phyloP scores from a whole-genome alignment of 2,797 vertebrate genomes.

The Loriculus beryllinus region DNA sequence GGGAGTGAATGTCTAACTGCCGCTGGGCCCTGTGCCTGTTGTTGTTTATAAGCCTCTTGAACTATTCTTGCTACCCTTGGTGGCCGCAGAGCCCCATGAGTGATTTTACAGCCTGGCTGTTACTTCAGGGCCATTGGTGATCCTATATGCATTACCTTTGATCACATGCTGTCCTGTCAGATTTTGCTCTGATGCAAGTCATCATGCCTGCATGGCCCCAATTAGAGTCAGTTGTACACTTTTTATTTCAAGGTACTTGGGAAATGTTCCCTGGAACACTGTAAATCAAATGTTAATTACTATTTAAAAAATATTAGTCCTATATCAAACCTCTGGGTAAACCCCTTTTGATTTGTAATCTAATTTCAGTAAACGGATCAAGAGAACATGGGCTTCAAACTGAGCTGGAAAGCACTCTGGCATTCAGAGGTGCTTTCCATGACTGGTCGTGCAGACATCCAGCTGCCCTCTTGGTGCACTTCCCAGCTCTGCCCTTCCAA shows the following conservation, averaged over 20 bases:
- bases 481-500: background rate
- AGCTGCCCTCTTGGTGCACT: background rate
- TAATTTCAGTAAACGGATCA: conserved; percentile 70
- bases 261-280: conserved; percentile 66
- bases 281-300: conserved; percentile 76
- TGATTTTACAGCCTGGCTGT: conserved; percentile 6
- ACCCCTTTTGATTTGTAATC: conserved; percentile 52
- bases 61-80: conserved; percentile 34
- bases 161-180: conserved; percentile 68
- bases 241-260: conserved; percentile 71
- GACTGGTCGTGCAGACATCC: background rate
- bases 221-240: conserved; percentile 59
- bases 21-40: conserved; percentile 5
- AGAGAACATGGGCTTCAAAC: conserved; percentile 45
- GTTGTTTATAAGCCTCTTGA: conserved; percentile 45
- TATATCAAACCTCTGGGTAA: conserved; percentile 69
- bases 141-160: conserved; percentile 55
- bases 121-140: background rate
- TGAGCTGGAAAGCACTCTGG: conserved; percentile 38
- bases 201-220: conserved; percentile 56
- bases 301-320: conserved; percentile 67
- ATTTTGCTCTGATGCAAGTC: conserved; percentile 66
- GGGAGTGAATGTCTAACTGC: background rate
- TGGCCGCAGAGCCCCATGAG: background rate
- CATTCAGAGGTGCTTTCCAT: conserved; percentile 25